phyloP scores from a whole-genome alignment of 2,888 invertebrate genomes.

The Saturnia pavonia region DNA sequence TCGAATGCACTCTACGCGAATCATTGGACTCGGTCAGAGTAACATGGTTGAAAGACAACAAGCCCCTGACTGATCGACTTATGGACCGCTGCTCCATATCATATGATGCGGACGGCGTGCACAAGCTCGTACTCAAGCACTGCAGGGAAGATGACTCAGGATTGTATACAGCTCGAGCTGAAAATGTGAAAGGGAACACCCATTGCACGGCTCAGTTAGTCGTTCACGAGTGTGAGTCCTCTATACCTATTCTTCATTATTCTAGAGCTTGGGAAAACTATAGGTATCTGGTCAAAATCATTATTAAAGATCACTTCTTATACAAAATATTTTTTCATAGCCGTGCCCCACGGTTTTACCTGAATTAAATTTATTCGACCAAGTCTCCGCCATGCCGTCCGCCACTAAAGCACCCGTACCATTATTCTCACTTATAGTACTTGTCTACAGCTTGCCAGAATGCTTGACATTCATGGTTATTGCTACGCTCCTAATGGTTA shows the following conservation, averaged over 20 bases:
- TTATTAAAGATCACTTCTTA: neutral
- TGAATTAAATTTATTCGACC: too few relatives aligned
- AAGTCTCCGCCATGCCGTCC: too few relatives aligned
- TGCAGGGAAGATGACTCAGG: conserved; percentile 91
- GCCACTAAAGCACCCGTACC: too few relatives aligned
- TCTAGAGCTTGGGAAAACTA: conserved; percentile 17
- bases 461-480: too few relatives aligned
- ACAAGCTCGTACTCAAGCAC: conserved; percentile 88
- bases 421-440: too few relatives aligned
- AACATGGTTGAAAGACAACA: conserved; percentile 94
- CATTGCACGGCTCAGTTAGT: conserved; percentile 94
- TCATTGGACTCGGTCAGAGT: conserved; percentile 84
- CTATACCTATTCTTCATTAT: conserved; percentile 25
- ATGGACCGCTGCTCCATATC: conserved; percentile 87
- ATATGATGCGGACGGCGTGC: conserved; percentile 79
- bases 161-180: conserved; percentile 94
- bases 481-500: too few relatives aligned
- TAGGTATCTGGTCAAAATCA: neutral
- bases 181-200: conserved; percentile 89
- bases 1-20: conserved; percentile 88
- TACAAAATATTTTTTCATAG: too few relatives aligned
- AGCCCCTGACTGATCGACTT: conserved; percentile 87
- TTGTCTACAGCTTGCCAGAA: too few relatives aligned
- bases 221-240: conserved; percentile 89
- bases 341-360: too few relatives aligned